phyloP scores from a whole-genome alignment of 2,888 invertebrate species.

The Sisyra terminalis region DNA sequence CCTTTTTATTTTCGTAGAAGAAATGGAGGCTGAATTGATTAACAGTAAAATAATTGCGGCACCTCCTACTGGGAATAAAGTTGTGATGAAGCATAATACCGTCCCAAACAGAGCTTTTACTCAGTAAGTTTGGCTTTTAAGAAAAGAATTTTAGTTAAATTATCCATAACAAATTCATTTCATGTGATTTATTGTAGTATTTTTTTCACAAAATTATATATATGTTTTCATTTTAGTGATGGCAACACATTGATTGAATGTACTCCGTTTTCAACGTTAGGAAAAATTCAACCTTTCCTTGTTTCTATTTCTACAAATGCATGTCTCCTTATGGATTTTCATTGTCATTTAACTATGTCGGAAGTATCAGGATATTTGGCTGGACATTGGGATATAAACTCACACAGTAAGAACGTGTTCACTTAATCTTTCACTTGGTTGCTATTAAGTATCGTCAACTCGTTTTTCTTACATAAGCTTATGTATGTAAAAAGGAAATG shows the following conservation, averaged over 20 bases:
- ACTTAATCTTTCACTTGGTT: constrained; percentile 15
- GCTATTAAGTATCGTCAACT: too few relatives aligned
- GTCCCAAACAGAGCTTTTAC: constrained; percentile 57
- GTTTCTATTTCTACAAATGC: constrained; percentile 78
- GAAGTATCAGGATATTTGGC: constrained; percentile 94
- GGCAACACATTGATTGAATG: constrained; percentile 80
- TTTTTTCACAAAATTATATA: too few relatives aligned
- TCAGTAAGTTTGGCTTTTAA: constrained; percentile 60
- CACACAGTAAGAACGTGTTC: constrained; percentile 88
- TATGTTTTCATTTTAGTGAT: constrained; percentile 72
- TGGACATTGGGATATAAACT: constrained; percentile 87
- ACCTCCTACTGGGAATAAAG: constrained; percentile 40
- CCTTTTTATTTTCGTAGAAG: constrained; percentile 18
- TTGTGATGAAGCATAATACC: constrained; percentile 60
- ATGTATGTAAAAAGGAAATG: too few relatives aligned
- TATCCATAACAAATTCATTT: too few relatives aligned
- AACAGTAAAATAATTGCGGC: constrained; percentile 27
- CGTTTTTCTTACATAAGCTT: too few relatives aligned
- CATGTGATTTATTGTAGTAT: too few relatives aligned
- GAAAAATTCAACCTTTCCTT: constrained; percentile 85
- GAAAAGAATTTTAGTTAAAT: too few relatives aligned
- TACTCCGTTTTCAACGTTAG: constrained; percentile 70
- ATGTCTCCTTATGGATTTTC: constrained; percentile 76
- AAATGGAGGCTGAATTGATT: constrained; percentile 39
- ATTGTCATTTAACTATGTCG: constrained; percentile 83